Evolutionary conservation across 2,113 vertebrate genomes (phyloP), one percentile per base, ranked within the genome.

Genomic region (Melozone crissalis): DNA sequence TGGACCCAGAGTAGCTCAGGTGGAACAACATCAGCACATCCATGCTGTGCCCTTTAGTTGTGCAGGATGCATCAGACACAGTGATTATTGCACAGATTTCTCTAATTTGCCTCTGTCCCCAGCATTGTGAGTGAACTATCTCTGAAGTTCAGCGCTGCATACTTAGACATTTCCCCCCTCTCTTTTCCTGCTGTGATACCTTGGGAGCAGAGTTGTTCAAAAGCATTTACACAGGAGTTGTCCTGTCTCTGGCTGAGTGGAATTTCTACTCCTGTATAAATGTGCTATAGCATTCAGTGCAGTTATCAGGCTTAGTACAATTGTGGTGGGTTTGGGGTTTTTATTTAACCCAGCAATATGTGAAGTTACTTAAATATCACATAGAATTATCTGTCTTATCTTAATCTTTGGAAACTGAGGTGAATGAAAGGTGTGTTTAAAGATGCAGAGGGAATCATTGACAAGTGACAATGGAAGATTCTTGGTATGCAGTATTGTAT

Each of bases 51-150:
- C 41, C 55, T 84, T 62, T 39, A n/a, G 62, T 39, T 69, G n/a
- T 35, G 49, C 55, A 74, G 55, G 13, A 39, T 91, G 41, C 46
- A 28, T 69, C 73, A 62, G 68, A 21, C 16, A 7, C 13, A 57
- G 11, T 52, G 39, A 22, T 55, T 30, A 63, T 21, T 39, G 49
- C 54, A 11, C 4, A 35, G 33, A 22, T 77, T 87, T 87, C 62
- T 66, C 59, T 84, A 10, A 33, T 47, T 69, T 86, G 13, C 17
- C 21, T 84, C 54, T 73, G 21, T 69, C 47, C 33, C 63, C 5
- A 2, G 28, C 2, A 1, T 51, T 80, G 9, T 4, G 2, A 59
- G 23, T 52, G 41, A 44, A 31, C 22, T 67, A 0, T 47, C 59
- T 58, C 49, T 68, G 75, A 59, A 68, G 33, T 65, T 76, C 49